phyloP scores from a whole-genome alignment of 2,797 vertebrate species.

The Sebastes umbrosus region DNA sequence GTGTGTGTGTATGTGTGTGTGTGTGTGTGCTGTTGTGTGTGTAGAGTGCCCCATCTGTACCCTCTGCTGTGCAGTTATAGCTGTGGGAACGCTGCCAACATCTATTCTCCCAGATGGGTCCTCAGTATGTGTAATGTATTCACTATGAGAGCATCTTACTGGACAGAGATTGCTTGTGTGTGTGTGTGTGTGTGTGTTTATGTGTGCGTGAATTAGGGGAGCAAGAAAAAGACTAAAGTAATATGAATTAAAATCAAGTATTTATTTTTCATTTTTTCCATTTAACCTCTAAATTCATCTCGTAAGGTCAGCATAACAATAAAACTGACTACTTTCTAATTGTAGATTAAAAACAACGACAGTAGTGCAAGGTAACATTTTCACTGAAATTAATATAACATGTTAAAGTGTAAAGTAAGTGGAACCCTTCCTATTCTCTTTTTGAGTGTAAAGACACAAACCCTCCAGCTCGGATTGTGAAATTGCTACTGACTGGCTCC shows the following conservation, averaged over 20 bases:
- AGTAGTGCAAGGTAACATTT: not conserved
- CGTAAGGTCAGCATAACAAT: not conserved
- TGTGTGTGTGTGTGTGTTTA: not conserved
- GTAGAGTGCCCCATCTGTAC: conserved; percentile 60
- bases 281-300: conserved; percentile 2
- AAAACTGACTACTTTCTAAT: not conserved
- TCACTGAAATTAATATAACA: not conserved
- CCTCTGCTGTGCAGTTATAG: conserved; percentile 60
- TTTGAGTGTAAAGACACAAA: conserved; percentile 23
- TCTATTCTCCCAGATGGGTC: conserved; percentile 64
- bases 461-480: conserved; percentile 40
- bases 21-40: conserved; percentile 16
- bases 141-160: conserved; percentile 50
- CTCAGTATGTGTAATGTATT: conserved; percentile 53
- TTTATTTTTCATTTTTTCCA: conserved; percentile 2
- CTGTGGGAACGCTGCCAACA: conserved; percentile 62
- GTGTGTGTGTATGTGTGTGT: conserved; percentile 3
- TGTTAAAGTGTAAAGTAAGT: too few species aligned
- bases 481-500: conserved; percentile 33
- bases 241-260: not conserved
- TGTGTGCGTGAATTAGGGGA: not conserved
- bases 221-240: not conserved
- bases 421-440: not conserved
- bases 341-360: not conserved
- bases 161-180: conserved; percentile 21